phyloP scores from a whole-genome alignment of 2,888 invertebrate genomes.

The Argynnis bischoffii region DNA sequence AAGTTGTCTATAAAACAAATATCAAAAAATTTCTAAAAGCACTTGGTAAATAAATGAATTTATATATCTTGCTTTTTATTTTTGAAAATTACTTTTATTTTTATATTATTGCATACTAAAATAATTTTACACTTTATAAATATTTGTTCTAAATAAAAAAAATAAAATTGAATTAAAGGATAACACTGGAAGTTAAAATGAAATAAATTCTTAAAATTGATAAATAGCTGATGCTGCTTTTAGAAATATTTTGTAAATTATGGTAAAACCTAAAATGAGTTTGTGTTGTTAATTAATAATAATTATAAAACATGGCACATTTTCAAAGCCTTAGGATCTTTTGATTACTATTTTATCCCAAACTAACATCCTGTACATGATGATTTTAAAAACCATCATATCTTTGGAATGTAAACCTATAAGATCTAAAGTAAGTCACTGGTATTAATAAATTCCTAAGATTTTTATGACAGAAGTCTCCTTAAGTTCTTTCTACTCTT shows the following conservation, averaged over 20 bases:
- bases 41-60: too few species aligned
- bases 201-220: neutral
- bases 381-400: constrained; percentile 45
- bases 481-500: constrained; percentile 73
- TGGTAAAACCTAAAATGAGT: constrained; percentile 23
- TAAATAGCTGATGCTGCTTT: constrained; percentile 3
- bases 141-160: too few species aligned
- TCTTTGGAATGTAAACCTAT: constrained; percentile 48
- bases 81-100: neutral
- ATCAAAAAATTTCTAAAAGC: constrained; percentile 11
- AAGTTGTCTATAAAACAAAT: neutral
- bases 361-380: constrained; percentile 41
- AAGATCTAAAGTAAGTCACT: constrained; percentile 51
- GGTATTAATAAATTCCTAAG: constrained; percentile 44
- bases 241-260: constrained; percentile 17
- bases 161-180: neutral
- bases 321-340: constrained; percentile 47
- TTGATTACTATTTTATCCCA: constrained; percentile 42
- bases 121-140: too few species aligned
- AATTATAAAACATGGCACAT: constrained; percentile 48
- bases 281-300: constrained; percentile 36
- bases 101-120: too few species aligned
- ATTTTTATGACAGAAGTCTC: constrained; percentile 57
- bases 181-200: neutral
- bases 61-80: neutral